Percentiles rank a stretch among this genome's conserved stretches.
phyloP scores from a whole-genome alignment of 2,888 invertebrate genomes.

The Leptinotarsa haldemani region DNA sequence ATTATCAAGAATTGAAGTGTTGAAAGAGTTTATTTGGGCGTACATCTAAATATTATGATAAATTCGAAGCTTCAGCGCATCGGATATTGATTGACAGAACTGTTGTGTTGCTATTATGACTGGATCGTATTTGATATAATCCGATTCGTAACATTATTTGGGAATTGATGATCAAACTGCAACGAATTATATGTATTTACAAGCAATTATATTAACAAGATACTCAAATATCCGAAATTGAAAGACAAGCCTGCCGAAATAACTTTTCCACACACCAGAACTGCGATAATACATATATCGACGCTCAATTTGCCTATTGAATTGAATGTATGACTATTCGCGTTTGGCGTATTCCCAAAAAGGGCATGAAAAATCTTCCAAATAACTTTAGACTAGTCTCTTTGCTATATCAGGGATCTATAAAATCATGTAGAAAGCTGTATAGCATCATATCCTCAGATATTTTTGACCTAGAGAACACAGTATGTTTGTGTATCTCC shows the following conservation, averaged over 20 bases:
- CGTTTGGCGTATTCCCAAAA: no score
- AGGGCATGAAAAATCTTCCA: no score
- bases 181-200: not conserved
- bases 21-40: slow-evolving; percentile 58
- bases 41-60: slow-evolving; percentile 62
- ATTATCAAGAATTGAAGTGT: slow-evolving; percentile 57
- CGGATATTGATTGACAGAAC: slow-evolving; percentile 39
- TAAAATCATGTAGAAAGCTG: no score
- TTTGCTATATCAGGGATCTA: no score
- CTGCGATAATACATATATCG: no score
- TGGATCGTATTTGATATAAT: not conserved
- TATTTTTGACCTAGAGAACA: no score
- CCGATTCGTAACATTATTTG: not conserved
- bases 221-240: not conserved
- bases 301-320: no score
- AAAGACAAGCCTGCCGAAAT: not conserved
- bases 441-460: no score
- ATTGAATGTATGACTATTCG: no score
- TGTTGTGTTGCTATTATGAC: slow-evolving; percentile 6
- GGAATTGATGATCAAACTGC: not conserved
- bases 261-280: not conserved
- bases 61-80: slow-evolving; percentile 49
- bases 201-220: not conserved
- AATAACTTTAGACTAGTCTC: no score
- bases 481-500: no score